Evolutionary conservation across 2,113 vertebrate genomes (phyloP), one percentile per base, ranked within the genome.

Genomic region (Saimiri boliviensis): DNA sequence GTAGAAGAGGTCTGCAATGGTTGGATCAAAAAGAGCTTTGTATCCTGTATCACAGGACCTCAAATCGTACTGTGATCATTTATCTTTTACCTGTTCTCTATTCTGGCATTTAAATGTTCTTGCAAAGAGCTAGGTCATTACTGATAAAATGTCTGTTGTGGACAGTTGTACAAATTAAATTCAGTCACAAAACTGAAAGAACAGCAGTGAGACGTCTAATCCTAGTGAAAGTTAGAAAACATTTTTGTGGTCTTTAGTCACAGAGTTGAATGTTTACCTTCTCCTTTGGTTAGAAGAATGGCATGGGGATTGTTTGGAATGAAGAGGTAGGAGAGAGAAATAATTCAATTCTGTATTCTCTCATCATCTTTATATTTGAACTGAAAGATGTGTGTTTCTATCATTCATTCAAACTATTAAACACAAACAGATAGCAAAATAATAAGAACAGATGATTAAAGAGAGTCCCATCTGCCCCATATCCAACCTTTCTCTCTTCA

Each of bases 391-490:
- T 68, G 16, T 80, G 23, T 86, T 93, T 89, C 60, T 89, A 23
- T 80, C 37, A 66, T 95, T 89, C 77, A 80, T n/a, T 94, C 20
- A 90, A 74, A 86, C 86, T 76, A 79, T 71, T n/a, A 2, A 91
- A 79, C 58, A 93, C 11, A 96, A 85, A 73, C 40, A 54, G 81
- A 47, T 45, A 92, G 21, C 42, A 63, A 70, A 80, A 76, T 80
- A 96, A n/a, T 92, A 60, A 87, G n/a, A 93, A 37, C 95, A 91
- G 84, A 96, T 95, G 92, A 96, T 79, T 82, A 35, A 92, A 83
- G 60, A 63, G 82, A 37, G 8, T 79, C 17, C 94, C 94, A 86
- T 77, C 68, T 97, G 85, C 97, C 93, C 88, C 2, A 16, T 86
- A 16, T 71, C 20, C 76, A 89, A 20, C 82, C 88, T 94, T 79